Base-by-base conservation (phyloP, 2,797 vertebrate genomes). In the Rhyacichthys aspro region DNA sequence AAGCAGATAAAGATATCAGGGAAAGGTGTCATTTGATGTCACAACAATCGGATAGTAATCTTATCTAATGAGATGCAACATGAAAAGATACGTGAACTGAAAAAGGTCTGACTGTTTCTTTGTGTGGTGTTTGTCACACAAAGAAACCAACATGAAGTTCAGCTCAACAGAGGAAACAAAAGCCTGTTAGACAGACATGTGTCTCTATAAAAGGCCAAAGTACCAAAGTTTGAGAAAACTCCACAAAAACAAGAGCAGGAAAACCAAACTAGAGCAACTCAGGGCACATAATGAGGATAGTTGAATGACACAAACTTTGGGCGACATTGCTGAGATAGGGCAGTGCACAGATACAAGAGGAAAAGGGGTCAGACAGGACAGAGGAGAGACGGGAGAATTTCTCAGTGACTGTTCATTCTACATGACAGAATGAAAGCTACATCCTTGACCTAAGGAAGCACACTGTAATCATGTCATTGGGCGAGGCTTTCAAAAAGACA, bases 1-100 rank as follows among this genome's bases (percentile, higher is more conserved):
- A 54, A 42, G 38, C 19, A 50, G 71, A 80, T 64, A 45, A 74
- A 45, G 47, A 66, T 59, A 67, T 76, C 45, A 12, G 45, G 38
- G 17, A 55, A 11, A 66, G 46, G 15, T 1, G 3, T 16, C 43
- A 43, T 74, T 78, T 59, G 65, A 64, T 52, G 6, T 10, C 32
- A 15, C 28, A 55, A 42, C 38, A 56, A 54, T 9, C 46, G 41
- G 47, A 47, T 56, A 38, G 9, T 28, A 37, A 50, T 59, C 32
- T 47, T 42, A 62, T 33, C 17, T 53, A 43, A 59, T 36, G 8
- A 0, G 0, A 34, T 12, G 34, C 5, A 23, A 47, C 7, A 10
- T 48, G 17, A 28, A 15, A 15, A 42, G 9, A 41, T 34, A n/a
- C 1, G 12, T 39, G 11, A 11, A 14, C 14, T 23, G 19, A 23